phyloP scores from a whole-genome alignment of 2,113 vertebrate species.

The Raphicerus campestris region DNA sequence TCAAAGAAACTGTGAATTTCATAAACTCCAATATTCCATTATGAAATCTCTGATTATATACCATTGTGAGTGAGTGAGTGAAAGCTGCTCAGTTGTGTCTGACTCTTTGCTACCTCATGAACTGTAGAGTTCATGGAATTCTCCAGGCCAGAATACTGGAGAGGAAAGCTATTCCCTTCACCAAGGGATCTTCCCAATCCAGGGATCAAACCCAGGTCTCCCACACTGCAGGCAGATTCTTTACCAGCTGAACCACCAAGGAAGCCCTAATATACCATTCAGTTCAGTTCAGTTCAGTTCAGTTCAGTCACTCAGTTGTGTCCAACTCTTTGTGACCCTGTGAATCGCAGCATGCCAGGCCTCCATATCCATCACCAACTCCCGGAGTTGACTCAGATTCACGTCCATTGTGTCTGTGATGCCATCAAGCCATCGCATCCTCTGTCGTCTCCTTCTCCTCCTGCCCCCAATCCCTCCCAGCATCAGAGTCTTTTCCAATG shows the following conservation, averaged over 20 bases:
- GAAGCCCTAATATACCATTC: not conserved
- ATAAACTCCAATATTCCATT: not conserved
- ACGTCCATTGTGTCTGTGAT: no score
- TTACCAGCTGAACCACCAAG: not conserved
- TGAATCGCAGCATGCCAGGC: no score
- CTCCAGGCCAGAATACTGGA: not conserved
- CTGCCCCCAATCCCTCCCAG: no score
- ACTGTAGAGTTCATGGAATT: not conserved
- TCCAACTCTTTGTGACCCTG: accelerated
- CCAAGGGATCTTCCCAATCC: not conserved
- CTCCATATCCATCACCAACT: no score
- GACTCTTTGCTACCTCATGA: not conserved
- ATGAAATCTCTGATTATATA: not conserved
- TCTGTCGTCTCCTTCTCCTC: no score
- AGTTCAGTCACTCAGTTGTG: no score
- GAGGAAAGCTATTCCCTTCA: not conserved
- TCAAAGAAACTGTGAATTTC: not conserved
- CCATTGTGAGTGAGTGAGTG: not conserved
- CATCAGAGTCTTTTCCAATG: no score
- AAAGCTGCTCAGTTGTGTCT: not conserved
- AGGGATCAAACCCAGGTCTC: not conserved
- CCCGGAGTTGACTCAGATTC: accelerated
- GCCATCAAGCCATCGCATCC: no score
- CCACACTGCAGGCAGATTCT: not conserved
- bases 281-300: no score